Conservation (phyloP, 2,888 invertebrate genomes). For the Coremacera marginata region DNA sequence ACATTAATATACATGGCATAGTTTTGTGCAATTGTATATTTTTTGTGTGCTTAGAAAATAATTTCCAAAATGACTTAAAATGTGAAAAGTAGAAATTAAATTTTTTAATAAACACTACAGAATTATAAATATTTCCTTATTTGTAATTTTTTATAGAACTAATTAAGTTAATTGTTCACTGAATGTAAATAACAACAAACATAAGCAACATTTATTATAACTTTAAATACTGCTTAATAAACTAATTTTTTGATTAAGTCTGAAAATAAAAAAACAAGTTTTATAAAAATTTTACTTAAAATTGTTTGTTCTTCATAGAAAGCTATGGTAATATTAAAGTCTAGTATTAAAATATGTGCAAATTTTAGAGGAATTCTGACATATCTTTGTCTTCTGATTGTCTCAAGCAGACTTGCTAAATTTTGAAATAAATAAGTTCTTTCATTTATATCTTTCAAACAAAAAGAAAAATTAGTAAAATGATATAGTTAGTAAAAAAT, state of each 20-base stretch:
- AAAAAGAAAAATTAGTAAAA: too few species aligned
- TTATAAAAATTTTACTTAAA: too few species aligned
- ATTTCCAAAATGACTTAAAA: not conserved
- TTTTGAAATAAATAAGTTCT: too few species aligned
- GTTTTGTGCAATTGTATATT: constrained; percentile 38
- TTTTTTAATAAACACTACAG: not conserved
- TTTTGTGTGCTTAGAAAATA: constrained; percentile 31
- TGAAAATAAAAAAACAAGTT: constrained; percentile 1
- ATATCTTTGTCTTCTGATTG: too few species aligned
- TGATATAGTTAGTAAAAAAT: too few species aligned
- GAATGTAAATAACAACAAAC: constrained; percentile 25
- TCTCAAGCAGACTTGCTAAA: too few species aligned
- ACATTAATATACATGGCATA: constrained; percentile 3
- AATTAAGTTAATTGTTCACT: constrained; percentile 14
- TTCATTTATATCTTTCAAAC: too few species aligned
- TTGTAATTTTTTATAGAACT: not conserved
- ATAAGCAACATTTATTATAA: constrained; percentile 14
- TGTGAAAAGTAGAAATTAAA: not conserved
- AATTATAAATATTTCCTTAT: constrained; percentile 1
- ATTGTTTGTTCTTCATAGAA: too few species aligned
- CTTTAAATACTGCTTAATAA: constrained; percentile 6
- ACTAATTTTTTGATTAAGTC: constrained; percentile 26
- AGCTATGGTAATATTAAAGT: too few species aligned
- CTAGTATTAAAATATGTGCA: too few species aligned
- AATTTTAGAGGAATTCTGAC: too few species aligned